These are phyloP conservation scores for Falco rusticolus DNA, from an alignment of 2,797 vertebrate species.

Conservation along the genomic window DNA sequence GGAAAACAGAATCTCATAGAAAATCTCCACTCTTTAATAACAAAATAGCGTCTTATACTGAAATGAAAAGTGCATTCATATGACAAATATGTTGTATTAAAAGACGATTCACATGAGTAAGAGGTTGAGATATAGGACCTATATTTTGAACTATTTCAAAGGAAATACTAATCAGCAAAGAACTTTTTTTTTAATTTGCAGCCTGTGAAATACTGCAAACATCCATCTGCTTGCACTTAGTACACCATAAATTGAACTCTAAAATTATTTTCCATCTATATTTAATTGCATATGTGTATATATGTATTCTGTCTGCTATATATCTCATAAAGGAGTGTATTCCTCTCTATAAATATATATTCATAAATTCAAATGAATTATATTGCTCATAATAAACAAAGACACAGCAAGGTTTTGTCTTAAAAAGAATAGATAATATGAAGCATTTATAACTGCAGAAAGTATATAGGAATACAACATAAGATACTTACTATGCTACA, in stretches of 20 bases:
- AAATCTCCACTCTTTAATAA: neutral
- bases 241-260: neutral
- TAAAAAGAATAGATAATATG: neutral
- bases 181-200: neutral
- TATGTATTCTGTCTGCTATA: neutral
- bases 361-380: neutral
- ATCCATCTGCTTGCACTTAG: neutral
- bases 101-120: neutral
- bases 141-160: neutral
- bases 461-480: neutral
- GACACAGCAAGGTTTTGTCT: neutral
- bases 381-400: neutral
- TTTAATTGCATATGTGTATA: neutral
- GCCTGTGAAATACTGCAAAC: neutral
- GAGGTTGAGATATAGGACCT: neutral
- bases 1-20: neutral
- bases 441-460: neutral
- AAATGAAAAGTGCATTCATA: neutral
- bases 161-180: neutral
- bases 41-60: neutral
- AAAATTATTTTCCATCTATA: neutral
- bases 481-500: neutral
- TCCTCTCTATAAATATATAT: neutral
- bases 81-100: neutral
- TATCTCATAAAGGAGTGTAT: neutral